Base-by-base conservation (phyloP, 2,797 vertebrate species). In the Falco peregrinus region DNA sequence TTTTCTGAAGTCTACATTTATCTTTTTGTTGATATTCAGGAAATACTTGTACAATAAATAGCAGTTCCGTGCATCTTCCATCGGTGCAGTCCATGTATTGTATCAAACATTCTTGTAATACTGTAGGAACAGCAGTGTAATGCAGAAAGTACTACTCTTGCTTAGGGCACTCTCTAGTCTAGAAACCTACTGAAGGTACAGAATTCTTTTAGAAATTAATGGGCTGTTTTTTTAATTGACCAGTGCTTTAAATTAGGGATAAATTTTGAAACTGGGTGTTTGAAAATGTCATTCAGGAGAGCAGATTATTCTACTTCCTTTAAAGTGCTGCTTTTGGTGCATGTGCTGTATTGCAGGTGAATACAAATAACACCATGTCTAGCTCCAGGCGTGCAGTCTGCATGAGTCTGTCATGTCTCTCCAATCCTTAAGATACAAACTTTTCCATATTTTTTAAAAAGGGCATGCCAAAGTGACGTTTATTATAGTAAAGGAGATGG, bases 61-160 rank as follows among this genome's bases (percentile, higher is more conserved):
- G 6, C 56, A 64, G 6, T 83, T 82, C 21, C 4, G 0, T 0
- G 0, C 51, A 48, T 89, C 13, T 16, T 70, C 35, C 35, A 19
- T 86, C 29, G 33, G 25, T 63, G 25, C 9, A 57, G 20, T 54
- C 50, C 2, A 0, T 64, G 11, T 43, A 63, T 39, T 19, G 0
- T 14, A 57, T 50, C 24, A 57, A 54, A 61, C 1, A 25, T 33
- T 76, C 82, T 59, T 57, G 12, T 68, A 70, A 50, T 39, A 24
- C 3, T 54, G 43, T 21, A 41, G 45, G 71, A 69, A 43, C 22
- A 79, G 35, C 41, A 83, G 18, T 3, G 26, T 80, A 43, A 39
- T 45, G 41, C 86, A 75, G 68, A 35, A 80, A 57, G 51, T 53
- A 16, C 20, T 67, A 5, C 28, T 51, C 5, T 64, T 89, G 28